A percentile compares a stretch with the other conserved stretches of the same genome.
These are phyloP conservation scores for Tenualosa thibaudeaui DNA, from an alignment of 2,797 vertebrate species.

Conservation along the genomic window DNA sequence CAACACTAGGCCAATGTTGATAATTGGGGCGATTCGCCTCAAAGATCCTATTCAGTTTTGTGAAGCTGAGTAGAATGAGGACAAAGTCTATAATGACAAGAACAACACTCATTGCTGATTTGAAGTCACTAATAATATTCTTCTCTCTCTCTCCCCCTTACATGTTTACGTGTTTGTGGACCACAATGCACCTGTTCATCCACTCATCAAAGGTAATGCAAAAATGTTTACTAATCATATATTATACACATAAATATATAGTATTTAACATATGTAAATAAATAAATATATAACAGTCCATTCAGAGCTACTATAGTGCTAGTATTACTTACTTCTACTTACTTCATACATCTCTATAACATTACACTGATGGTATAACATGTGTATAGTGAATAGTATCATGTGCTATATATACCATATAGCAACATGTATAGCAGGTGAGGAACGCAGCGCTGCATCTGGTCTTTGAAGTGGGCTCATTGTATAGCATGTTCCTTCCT, in stretches of 20 bases:
- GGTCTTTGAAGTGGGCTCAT: neutral
- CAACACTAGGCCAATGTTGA: constrained; percentile 29
- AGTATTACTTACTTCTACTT: too few relatives aligned
- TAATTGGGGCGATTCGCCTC: constrained; percentile 43
- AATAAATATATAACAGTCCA: too few relatives aligned
- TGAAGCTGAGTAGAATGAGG: constrained; percentile 16
- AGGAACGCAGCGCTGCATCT: neutral
- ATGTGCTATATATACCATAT: too few relatives aligned
- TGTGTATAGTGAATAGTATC: neutral
- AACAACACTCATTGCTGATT: neutral
- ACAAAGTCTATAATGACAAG: neutral
- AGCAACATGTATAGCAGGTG: neutral
- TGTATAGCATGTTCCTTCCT: neutral
- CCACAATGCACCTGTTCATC: constrained; percentile 2
- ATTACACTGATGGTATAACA: neutral
- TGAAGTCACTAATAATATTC: neutral
- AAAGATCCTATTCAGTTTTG: constrained; percentile 29
- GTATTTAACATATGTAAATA: too few relatives aligned
- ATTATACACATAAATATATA: too few relatives aligned
- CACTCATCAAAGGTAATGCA: constrained; percentile 43
- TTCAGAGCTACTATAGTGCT: too few relatives aligned
- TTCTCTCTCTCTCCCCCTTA: constrained; percentile 16
- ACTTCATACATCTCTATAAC: too few relatives aligned
- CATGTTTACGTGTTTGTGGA: constrained; percentile 20
- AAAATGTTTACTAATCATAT: neutral